These are phyloP conservation scores for Drosophila bocki DNA, from an alignment of 1,140 invertebrate species.

Conservation along the genomic window DNA sequence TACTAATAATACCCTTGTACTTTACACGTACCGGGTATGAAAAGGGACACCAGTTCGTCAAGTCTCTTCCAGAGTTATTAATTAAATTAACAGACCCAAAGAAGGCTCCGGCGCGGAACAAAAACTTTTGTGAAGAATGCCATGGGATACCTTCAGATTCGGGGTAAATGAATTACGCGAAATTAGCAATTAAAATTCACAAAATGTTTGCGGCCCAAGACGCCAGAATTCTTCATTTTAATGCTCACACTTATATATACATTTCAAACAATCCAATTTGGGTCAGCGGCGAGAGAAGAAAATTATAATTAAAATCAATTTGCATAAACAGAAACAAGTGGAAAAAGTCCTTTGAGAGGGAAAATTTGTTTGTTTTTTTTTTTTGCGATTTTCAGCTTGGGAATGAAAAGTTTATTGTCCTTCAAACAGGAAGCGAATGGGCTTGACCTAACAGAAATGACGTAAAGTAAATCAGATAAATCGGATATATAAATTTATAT, in stretches of 20 bases:
- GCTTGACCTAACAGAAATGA: background rate
- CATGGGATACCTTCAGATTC: constrained; percentile 41
- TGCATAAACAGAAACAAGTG: constrained; percentile 65
- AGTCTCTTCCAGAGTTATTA: constrained; percentile 38
- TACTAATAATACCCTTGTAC: background rate
- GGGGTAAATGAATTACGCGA: constrained; percentile 65
- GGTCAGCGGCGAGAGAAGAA: constrained; percentile 42
- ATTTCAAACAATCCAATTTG: constrained; percentile 66
- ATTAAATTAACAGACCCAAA: constrained; percentile 60
- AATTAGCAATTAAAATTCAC: constrained; percentile 67
- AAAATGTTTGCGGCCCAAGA: constrained; percentile 39
- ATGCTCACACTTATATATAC: constrained; percentile 9
- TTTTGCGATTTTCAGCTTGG: constrained; percentile 13
- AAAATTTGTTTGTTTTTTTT: constrained; percentile 8
- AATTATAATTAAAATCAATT: constrained; percentile 80
- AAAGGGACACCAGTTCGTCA: constrained; percentile 32
- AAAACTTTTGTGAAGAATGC: constrained; percentile 30
- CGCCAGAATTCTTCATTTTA: background rate
- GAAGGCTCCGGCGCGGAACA: background rate
- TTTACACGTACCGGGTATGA: background rate
- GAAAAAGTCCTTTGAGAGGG: constrained; percentile 7
- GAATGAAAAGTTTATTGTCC: constrained; percentile 27
- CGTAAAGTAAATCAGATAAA: background rate
- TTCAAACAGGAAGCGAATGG: constrained; percentile 23
- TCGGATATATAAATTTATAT: background rate